Evolutionary conservation across 2,888 invertebrate genomes (phyloP), one percentile per base, ranked within the genome.

Genomic region (Sphaerophoria taeniata): DNA sequence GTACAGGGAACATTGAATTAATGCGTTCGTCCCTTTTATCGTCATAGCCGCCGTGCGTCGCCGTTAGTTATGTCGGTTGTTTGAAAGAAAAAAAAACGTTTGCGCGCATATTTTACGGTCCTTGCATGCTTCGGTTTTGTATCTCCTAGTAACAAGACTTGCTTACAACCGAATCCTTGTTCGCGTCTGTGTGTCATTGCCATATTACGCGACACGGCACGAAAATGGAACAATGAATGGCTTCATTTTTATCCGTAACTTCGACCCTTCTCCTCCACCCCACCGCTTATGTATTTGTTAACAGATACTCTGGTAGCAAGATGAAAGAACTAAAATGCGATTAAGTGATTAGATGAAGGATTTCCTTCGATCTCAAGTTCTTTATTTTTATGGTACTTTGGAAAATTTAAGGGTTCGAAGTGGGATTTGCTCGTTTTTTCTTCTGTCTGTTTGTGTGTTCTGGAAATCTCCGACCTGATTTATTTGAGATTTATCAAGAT

Each of bases 301-400:
- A 79, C 70, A 79, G 74, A 81, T 33, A 39, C 72, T 77, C 74
- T 69, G 77, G 53, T 61, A 55, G 11, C 7, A 72, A 87, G 87
- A 87, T 88, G 83, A 88, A 88, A 87, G 88, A 80, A 83, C 88
- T 87, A 87, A 88, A 87, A 88, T 88, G 87, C 88, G 88, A 88
- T 88, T 88, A 88, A 88, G 88, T 87, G 88, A 88, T 88, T 88
- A 88, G 87, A 88, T 87, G 83, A 79, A 81, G 83, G 85, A 72
- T 86, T 88, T 87, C 55, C 71, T 58, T 71, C 12, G 49, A 76
- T 58, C 72, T 85, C 81, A 73, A 73, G 71, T 81, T 85, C 81
- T 81, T 84, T 84, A 65, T 51, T 34, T 80, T 73, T 72, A 34
- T 11, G 61, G 51, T 76, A 43, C 72, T 78, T 36, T 63, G 58